Evolutionary conservation across 1,140 invertebrate genomes (phyloP), one percentile per base, ranked within the genome.

Genomic region (Neomicropteryx cornuta): DNA sequence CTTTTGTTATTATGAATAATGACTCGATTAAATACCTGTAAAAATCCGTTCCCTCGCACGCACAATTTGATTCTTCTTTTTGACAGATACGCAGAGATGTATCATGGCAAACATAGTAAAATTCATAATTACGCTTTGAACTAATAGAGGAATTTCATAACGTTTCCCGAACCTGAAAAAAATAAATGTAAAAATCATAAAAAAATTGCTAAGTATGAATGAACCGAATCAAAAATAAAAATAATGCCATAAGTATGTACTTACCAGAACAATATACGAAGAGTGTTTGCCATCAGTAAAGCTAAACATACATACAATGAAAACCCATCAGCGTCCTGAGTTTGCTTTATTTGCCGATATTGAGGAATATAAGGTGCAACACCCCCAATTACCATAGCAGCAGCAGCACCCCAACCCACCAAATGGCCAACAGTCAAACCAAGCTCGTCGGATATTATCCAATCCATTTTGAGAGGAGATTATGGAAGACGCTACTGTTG

Each of bases 101-200:
- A 98, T 84, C 86, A 99, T 90, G 17, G 81, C 69, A 56, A 98
- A 76, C 96, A 99, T 99, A 43, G 90, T 84, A 19, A 86, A 56
- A 56, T 93, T 96, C 95, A 99, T 99, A 18, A 99, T 79, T 55
- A 98, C 77, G 71, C 92, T 97, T 74, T 99, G 96, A 36, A 94
- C 73, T 38, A 99, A 73, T 44, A 99, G 68, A 43, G 95, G 93
- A 53, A 87, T 66, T 68, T 99, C 94, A 75, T 92, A 99, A 45
- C 78, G 81, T 66, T 92, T 93, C 33, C 94, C 95, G 80, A 98
- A 98, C 94, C 94, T 97, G 63, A 36, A 73, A 73, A 54, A 66
- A 39, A 40, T 31, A 24, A 33, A n/a, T n/a, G 46, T 39, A 45
- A 24, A 34, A 43, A 37, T 39, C 41, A 36, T 40, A 32, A 38